Conservation (phyloP, 2,113 vertebrate species). For the Hypanus sabinus region DNA sequence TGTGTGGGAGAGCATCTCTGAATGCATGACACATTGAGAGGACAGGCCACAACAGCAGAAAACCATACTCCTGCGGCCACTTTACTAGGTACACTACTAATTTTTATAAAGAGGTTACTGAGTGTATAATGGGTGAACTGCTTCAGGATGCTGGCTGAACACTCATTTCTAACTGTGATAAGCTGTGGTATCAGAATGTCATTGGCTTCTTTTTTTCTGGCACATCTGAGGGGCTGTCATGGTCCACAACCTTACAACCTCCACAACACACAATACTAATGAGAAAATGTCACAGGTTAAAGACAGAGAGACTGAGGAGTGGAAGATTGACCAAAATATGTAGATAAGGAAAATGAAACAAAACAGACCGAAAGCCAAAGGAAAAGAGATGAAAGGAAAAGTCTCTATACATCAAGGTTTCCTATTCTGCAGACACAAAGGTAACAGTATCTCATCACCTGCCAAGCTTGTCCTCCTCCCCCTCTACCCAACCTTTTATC, state of each 20-base stretch:
- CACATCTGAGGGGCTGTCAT: neutral
- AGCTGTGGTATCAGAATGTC: neutral
- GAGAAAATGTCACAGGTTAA: neutral
- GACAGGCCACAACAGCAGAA: too few species aligned
- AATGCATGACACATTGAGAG: too few species aligned
- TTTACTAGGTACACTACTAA: too few species aligned
- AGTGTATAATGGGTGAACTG: neutral
- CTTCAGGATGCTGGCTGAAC: neutral
- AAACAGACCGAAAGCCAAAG: neutral
- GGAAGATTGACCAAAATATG: neutral
- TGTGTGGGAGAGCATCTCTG: too few species aligned
- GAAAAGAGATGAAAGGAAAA: neutral
- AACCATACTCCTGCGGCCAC: too few species aligned
- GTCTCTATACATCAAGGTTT: conserved; percentile 51
- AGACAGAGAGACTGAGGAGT: neutral
- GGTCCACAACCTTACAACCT: neutral
- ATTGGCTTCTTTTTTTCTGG: neutral
- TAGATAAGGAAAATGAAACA: neutral
- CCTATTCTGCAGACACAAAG: neutral
- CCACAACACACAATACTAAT: neutral
- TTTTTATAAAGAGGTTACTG: too few species aligned
- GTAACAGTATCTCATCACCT: neutral
- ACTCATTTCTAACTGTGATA: too few species aligned
- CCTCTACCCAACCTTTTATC: too few species aligned
- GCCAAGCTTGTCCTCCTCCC: too few species aligned